Evolutionary conservation across 2,888 invertebrate genomes (phyloP).

Genomic region (Sepiola atlantica): DNA sequence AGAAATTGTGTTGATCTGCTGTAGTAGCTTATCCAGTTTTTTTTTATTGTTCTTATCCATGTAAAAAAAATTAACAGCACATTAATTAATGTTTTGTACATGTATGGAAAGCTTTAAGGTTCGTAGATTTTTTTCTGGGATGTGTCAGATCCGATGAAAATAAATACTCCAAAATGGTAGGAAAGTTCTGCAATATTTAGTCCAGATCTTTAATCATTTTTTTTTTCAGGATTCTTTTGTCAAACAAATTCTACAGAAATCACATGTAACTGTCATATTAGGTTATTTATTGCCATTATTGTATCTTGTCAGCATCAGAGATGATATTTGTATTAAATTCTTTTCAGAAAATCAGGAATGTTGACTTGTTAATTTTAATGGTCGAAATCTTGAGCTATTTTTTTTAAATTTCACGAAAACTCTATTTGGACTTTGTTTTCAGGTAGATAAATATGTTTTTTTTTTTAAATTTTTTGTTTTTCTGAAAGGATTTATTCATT

Average conservation of each 20-base stretch:
- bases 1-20: neutral
- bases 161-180: neutral
- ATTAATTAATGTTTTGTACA: neutral
- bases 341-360: neutral
- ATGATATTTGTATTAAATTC: neutral
- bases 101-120: neutral
- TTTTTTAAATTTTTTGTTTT: no score
- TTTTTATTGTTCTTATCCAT: neutral
- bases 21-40: neutral
- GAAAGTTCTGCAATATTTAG: neutral
- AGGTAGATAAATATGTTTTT: neutral
- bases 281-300: neutral
- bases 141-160: neutral
- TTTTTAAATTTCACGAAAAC: neutral
- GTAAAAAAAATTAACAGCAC: neutral
- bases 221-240: neutral
- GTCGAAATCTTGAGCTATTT: neutral
- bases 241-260: neutral
- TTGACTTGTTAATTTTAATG: neutral
- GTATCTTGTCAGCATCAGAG: neutral
- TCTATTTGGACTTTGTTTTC: neutral
- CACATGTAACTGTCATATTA: neutral
- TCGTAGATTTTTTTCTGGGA: neutral
- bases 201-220: neutral
- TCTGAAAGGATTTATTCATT: neutral